These are phyloP conservation scores for Ammospiza maritima DNA, from an alignment of 2,797 vertebrate genomes.

Conservation along the genomic window DNA sequence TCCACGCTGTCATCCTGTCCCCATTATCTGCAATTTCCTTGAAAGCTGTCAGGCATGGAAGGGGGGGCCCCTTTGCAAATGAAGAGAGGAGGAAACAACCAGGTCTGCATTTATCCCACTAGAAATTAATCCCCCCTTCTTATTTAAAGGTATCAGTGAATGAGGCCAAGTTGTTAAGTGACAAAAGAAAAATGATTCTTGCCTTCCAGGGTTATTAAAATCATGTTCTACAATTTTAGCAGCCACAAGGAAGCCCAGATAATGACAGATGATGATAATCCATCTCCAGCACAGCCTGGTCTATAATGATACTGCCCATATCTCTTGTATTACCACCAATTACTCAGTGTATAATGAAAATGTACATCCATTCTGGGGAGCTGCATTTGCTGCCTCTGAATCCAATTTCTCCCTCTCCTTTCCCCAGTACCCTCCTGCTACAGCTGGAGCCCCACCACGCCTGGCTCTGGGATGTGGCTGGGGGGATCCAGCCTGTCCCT, in stretches of 20 bases:
- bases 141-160: constrained; percentile 65
- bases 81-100: constrained; percentile 28
- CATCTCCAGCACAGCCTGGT: constrained; percentile 70
- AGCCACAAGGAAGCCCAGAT: constrained; percentile 72
- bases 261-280: constrained; percentile 80
- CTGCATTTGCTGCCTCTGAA: constrained; percentile 29
- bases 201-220: constrained; percentile 83
- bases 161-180: constrained; percentile 76
- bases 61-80: not conserved
- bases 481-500: not conserved
- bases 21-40: constrained; percentile 2
- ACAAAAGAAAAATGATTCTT: constrained; percentile 81
- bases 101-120: constrained; percentile 28
- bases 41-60: not conserved
- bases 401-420: not conserved
- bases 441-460: not conserved
- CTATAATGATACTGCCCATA: constrained; percentile 67
- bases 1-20: not conserved
- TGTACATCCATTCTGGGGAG: constrained; percentile 35
- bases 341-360: constrained; percentile 63
- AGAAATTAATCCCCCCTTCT: constrained; percentile 54
- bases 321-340: constrained; percentile 74
- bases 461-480: not conserved
- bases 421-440: not conserved
- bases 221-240: constrained; percentile 81